Evolutionary conservation across 2,888 invertebrate genomes (phyloP).

Genomic region (Nesidiocoris tenuis): DNA sequence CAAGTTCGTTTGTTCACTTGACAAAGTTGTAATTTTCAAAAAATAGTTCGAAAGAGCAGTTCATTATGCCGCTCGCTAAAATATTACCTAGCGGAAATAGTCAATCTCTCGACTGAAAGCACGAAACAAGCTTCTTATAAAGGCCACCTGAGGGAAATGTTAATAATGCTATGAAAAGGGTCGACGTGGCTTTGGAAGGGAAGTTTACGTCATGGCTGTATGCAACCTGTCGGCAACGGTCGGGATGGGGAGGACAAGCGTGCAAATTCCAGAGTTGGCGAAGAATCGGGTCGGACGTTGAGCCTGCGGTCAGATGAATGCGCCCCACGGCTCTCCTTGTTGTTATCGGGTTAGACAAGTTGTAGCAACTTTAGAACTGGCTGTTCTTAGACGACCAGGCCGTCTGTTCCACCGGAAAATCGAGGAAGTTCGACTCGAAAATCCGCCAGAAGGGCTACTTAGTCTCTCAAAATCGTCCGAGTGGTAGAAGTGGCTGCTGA

Average conservation of each 20-base stretch:
- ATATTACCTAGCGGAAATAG: too few species aligned
- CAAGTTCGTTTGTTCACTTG: too few species aligned
- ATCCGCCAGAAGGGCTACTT: background rate
- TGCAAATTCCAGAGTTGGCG: conserved; percentile 16
- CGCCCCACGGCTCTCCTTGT: conserved; percentile 9
- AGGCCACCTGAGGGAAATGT: too few species aligned
- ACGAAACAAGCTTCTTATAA: too few species aligned
- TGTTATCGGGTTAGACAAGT: conserved; percentile 39
- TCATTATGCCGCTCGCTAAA: too few species aligned
- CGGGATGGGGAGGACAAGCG: background rate
- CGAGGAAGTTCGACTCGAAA: background rate
- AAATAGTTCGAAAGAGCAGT: too few species aligned
- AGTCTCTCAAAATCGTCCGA: background rate
- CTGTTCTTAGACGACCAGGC: background rate
- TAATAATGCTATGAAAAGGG: too few species aligned
- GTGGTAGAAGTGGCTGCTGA: background rate
- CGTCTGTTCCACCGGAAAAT: background rate
- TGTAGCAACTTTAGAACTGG: conserved; percentile 12
- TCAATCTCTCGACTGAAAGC: too few species aligned
- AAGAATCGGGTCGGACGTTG: background rate
- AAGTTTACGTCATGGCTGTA: background rate
- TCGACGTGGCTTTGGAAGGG: too few species aligned
- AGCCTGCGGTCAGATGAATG: conserved; percentile 8
- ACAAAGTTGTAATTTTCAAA: too few species aligned
- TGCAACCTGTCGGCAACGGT: background rate